phyloP scores from a whole-genome alignment of 2,797 vertebrate genomes.

The Chanos chanos region DNA sequence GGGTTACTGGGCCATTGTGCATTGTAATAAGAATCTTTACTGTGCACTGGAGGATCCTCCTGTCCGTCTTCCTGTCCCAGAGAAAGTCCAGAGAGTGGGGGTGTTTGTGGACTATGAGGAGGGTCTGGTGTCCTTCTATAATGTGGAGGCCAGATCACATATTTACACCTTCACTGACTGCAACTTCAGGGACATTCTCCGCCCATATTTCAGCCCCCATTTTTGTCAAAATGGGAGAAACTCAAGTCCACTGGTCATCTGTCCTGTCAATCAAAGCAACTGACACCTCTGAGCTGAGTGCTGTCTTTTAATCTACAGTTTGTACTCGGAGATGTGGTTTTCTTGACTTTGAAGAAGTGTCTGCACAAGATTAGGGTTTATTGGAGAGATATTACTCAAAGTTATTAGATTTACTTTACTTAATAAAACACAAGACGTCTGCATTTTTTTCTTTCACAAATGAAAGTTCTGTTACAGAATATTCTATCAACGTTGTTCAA shows the following conservation, averaged over 20 bases:
- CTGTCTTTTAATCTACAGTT: too few relatives aligned
- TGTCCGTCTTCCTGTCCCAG: neutral
- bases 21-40: conserved; percentile 45
- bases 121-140: conserved; percentile 60
- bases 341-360: too few relatives aligned
- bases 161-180: conserved; percentile 55
- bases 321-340: too few relatives aligned
- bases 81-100: conserved; percentile 46
- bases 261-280: conserved; percentile 32
- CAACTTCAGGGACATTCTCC: conserved; percentile 8
- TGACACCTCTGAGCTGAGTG: too few relatives aligned
- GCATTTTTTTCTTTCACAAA: too few relatives aligned
- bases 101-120: conserved; percentile 62
- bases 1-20: too few relatives aligned
- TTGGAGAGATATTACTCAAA: too few relatives aligned
- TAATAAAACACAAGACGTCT: too few relatives aligned
- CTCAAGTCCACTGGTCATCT: conserved; percentile 43
- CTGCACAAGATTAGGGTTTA: too few relatives aligned
- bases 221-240: conserved; percentile 27
- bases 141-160: conserved; percentile 47
- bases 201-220: conserved; percentile 41
- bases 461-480: too few relatives aligned
- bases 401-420: too few relatives aligned
- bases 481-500: too few relatives aligned
- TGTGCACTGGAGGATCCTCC: conserved; percentile 22